A percentile compares a stretch with the other conserved stretches of the same genome.
Evolutionary conservation across 1,140 invertebrate species (phyloP).

Genomic region (Eueides isabella): DNA sequence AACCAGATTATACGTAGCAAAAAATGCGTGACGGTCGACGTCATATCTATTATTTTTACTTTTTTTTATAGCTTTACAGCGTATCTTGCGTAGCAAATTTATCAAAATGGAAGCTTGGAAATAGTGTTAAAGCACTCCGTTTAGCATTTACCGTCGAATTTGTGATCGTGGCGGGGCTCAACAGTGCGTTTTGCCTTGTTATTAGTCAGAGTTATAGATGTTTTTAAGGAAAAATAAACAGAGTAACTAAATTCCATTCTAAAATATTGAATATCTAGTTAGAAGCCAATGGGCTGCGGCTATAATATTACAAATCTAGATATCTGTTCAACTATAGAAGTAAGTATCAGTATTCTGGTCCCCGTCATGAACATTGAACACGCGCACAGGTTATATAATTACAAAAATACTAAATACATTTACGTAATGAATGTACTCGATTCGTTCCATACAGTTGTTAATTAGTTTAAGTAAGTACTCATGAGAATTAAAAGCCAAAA

Average conservation of each 20-base stretch:
- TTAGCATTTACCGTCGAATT: no score
- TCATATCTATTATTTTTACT: no score
- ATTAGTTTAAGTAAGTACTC: constrained; percentile 55
- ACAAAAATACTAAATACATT: constrained; percentile 41
- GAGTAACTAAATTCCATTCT: not conserved
- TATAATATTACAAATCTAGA: constrained; percentile 8
- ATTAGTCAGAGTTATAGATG: no score
- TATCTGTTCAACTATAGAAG: constrained; percentile 11
- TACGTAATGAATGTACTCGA: constrained; percentile 45
- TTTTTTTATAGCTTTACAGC: no score
- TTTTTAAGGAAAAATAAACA: no score
- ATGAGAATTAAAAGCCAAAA: constrained; percentile 45
- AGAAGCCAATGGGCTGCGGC: not conserved
- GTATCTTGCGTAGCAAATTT: no score
- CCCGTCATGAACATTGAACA: constrained; percentile 16
- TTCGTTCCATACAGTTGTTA: constrained; percentile 51
- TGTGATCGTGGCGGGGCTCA: no score
- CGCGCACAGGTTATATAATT: constrained; percentile 43
- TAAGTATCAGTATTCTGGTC: constrained; percentile 15
- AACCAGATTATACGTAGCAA: no score
- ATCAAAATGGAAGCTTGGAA: no score
- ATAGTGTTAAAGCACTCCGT: no score
- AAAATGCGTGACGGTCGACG: no score
- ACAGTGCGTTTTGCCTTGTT: no score
- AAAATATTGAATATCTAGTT: not conserved